phyloP scores from a whole-genome alignment of 2,888 invertebrate genomes.

The Caenorhabditis sulstoni region DNA sequence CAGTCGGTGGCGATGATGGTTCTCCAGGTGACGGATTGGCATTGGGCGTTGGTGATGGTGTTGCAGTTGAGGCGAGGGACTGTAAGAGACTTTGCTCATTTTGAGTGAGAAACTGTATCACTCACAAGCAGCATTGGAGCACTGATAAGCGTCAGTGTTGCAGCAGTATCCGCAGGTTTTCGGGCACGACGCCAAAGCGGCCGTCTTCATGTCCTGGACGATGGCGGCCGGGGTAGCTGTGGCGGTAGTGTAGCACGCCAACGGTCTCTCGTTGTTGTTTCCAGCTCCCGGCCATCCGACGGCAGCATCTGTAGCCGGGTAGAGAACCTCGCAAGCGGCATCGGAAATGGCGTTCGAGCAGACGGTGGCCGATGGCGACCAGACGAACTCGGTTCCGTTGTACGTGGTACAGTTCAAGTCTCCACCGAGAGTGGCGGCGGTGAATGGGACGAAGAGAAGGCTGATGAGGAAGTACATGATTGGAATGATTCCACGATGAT shows the following conservation, averaged over 20 bases:
- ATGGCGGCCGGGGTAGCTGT: neutral
- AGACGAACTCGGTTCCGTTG: constrained; percentile 16
- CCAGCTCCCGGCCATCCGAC: constrained; percentile 16
- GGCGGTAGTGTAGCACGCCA: constrained; percentile 17
- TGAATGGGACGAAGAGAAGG: neutral
- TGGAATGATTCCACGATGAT: no score
- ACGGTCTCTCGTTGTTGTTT: neutral
- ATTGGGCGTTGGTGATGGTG: constrained; percentile 34
- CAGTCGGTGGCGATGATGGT: constrained; percentile 52
- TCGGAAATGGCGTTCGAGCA: constrained; percentile 37
- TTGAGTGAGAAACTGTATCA: neutral
- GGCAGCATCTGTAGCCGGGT: neutral
- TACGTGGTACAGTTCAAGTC: constrained; percentile 26
- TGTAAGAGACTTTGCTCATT: constrained; percentile 13
- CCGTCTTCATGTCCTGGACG: constrained; percentile 8
- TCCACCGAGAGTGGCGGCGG: neutral
- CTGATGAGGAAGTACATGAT: no score
- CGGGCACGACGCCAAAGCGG: constrained; percentile 24
- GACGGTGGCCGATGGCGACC: constrained; percentile 18
- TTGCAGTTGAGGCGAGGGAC: constrained; percentile 42
- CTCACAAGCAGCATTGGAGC: constrained; percentile 53
- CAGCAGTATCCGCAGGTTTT: constrained; percentile 64
- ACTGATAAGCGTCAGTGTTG: constrained; percentile 47
- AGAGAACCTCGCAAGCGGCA: constrained; percentile 26
- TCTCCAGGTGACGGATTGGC: constrained; percentile 48